phyloP scores from a whole-genome alignment of 2,888 invertebrate species.

The Sesamia inferens region DNA sequence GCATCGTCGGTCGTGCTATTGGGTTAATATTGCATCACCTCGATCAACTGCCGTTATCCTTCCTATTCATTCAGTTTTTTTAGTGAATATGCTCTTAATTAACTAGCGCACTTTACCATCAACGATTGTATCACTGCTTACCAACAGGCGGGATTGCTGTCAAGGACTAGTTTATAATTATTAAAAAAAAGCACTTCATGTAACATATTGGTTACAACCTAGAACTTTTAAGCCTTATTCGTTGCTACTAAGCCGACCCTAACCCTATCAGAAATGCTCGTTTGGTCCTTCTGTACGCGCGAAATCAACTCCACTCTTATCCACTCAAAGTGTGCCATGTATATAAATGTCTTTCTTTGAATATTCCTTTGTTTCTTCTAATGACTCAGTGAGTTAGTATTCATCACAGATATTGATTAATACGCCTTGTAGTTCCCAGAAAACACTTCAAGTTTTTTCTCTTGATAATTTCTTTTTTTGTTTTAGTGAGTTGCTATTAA shows the following conservation, averaged over 20 bases:
- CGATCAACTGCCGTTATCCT: no score
- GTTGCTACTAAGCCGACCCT: neutral
- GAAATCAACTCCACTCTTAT: constrained; percentile 15
- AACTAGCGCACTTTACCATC: no score
- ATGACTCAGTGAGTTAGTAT: constrained; percentile 30
- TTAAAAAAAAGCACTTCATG: neutral
- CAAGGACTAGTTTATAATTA: no score
- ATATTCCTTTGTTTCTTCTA: constrained; percentile 36
- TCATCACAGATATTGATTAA: constrained; percentile 27
- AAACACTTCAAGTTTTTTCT: constrained; percentile 23
- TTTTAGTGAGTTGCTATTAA: constrained; percentile 9
- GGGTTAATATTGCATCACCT: no score
- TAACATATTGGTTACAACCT: neutral
- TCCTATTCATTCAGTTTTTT: no score
- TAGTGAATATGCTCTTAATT: no score
- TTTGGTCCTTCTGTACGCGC: constrained; percentile 6
- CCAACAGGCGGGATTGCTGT: no score
- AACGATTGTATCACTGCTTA: no score
- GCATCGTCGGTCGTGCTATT: no score
- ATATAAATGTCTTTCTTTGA: constrained; percentile 38
- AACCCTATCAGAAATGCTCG: neutral
- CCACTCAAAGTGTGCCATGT: constrained; percentile 36
- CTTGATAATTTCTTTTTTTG: neutral
- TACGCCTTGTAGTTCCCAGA: constrained; percentile 18
- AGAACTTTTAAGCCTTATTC: neutral